These are phyloP conservation scores for Eulacestoma nigropectus DNA, from an alignment of 2,113 vertebrate species.

Conservation along the genomic window DNA sequence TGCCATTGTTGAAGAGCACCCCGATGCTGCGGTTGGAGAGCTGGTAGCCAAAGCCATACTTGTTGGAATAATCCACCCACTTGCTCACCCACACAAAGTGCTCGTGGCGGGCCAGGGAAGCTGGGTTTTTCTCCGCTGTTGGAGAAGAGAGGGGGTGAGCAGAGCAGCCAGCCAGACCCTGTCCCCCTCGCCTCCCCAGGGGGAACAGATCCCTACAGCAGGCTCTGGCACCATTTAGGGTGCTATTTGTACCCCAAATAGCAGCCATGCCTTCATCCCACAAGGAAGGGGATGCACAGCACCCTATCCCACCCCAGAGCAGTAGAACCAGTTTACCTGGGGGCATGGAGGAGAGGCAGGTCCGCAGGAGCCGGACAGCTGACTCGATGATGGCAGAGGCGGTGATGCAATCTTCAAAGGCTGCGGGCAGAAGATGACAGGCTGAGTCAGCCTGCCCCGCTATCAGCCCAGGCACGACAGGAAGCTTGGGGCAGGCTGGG, in stretches of 20 bases:
- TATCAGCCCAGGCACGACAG: not conserved
- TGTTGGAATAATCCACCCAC: conserved; percentile 99
- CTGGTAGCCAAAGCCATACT: conserved; percentile 96
- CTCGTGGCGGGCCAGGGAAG: conserved; percentile 83
- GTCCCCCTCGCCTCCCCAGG: not conserved
- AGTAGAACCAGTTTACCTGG: conserved; percentile 72
- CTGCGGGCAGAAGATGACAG: conserved; percentile 60
- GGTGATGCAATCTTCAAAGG: conserved; percentile 85
- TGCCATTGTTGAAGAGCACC: conserved; percentile 95
- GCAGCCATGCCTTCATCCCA: not conserved
- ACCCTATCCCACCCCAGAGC: not conserved
- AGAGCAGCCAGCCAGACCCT: not conserved
- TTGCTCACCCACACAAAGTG: conserved; percentile 97
- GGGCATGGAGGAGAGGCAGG: conserved; percentile 90
- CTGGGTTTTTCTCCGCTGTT: conserved; percentile 85
- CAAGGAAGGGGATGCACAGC: not conserved
- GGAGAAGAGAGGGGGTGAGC: not conserved
- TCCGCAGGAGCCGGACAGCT: conserved; percentile 81
- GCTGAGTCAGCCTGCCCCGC: not conserved
- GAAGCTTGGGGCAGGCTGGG: not conserved
- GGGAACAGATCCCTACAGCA: not conserved
- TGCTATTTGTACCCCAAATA: not conserved
- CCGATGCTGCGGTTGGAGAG: conserved; percentile 91
- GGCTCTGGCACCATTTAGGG: not conserved
- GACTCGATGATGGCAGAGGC: conserved; percentile 84